Evolutionary conservation across 1,140 invertebrate genomes (phyloP).

Genomic region (Nylanderia fulva): DNA sequence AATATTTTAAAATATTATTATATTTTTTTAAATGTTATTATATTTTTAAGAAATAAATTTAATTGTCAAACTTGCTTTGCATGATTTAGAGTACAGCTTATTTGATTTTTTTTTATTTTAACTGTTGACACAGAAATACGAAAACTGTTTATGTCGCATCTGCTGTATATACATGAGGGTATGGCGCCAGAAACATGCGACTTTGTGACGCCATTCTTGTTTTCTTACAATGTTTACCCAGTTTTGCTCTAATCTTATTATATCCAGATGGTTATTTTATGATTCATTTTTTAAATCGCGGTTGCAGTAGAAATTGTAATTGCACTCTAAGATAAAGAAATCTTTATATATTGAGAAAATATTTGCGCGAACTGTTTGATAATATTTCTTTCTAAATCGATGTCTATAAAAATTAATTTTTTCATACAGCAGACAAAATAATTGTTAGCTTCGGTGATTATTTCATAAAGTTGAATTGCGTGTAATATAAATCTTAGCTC

Average conservation of each 20-base stretch:
- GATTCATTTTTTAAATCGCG: slow-evolving; percentile 11
- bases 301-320: background rate
- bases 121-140: slow-evolving; percentile 10
- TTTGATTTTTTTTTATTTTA: background rate
- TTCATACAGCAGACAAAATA: background rate
- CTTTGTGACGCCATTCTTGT: slow-evolving; percentile 32
- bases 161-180: background rate
- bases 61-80: background rate
- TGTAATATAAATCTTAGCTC: background rate
- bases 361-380: background rate
- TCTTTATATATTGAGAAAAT: background rate
- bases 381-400: no score
- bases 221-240: slow-evolving; percentile 47
- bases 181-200: slow-evolving; percentile 44
- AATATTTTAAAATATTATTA: no score
- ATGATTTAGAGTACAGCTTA: background rate
- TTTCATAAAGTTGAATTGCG: background rate
- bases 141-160: background rate
- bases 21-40: no score
- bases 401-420: background rate
- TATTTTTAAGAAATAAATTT: background rate
- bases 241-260: slow-evolving; percentile 2
- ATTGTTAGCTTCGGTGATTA: background rate
- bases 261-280: slow-evolving; percentile 28
- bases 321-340: background rate